Evolutionary conservation across 2,113 vertebrate genomes (phyloP), one percentile per base, ranked within the genome.

Genomic region (Halcyon senegalensis): DNA sequence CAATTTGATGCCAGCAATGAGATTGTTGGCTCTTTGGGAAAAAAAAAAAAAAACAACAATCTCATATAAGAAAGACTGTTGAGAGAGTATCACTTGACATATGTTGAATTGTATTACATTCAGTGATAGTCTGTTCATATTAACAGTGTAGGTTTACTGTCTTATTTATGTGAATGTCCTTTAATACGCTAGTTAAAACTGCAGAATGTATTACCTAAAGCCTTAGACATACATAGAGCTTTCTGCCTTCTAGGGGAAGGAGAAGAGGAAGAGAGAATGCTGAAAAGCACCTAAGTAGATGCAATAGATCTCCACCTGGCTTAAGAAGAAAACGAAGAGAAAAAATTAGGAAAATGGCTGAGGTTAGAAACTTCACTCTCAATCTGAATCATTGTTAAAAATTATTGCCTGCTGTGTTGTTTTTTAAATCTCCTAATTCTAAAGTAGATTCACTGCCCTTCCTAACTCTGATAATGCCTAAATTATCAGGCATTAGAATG

Each of bases 401-500:
- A 55, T 20, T 2, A 0, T 37, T 85, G 21, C 8, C 25, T 53
- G 11, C 41, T n/a, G 6, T 2, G 1, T n/a, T 51, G 64, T 53
- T 81, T 80, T 46, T 31, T 3, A 27, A 80, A 83, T 56, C 8
- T 35, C 16, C 12, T 30, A 18, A 14, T 64, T 60, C n/a, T 70
- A 31, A 79, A 56, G 33, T 2, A 74, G 11, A 64, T 46, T 3
- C 4, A 41, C 66, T 28, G 5, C 23, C 11, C 7, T 75, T 79
- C 23, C 25, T 12, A 79, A n/a, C 7, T 31, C 27, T 75, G 30
- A 46, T 7, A 58, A 46, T 39, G 9, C 27, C 16, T 62, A n/a
- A 79, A 75, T 75, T 67, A 37, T 35, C 17, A 43, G 8, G 2
- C 21, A 18, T 58, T 58, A 48, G 2, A 66, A 9, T 62, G 11